Conservation (phyloP, 2,113 vertebrate genomes). For the Ancistrus triradiatus region DNA sequence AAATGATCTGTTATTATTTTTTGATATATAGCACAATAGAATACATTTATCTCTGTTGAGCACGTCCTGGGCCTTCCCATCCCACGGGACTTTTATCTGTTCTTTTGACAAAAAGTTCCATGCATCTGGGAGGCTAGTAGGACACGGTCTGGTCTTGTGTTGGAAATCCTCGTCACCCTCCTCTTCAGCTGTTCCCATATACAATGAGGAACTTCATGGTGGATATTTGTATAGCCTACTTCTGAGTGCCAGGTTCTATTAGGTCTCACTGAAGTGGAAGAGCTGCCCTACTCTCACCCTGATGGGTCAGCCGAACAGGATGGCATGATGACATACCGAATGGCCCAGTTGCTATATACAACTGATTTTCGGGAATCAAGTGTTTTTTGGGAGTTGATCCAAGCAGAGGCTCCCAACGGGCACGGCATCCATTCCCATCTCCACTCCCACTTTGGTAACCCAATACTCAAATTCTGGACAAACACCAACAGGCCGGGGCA, state of each 20-base stretch:
- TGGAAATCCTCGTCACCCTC: conserved; percentile 46
- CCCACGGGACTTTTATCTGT: no score
- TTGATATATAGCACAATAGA: no score
- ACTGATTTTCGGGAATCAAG: conserved; percentile 30
- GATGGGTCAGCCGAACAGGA: neutral
- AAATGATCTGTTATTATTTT: no score
- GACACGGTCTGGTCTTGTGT: no score
- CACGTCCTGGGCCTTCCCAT: no score
- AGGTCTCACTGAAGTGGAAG: conserved; percentile 57
- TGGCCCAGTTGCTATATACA: conserved; percentile 61
- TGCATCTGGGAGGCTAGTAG: no score
- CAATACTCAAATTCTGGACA: conserved; percentile 2
- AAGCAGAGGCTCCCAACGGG: neutral
- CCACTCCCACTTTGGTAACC: conserved; percentile 16
- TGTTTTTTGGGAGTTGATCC: neutral
- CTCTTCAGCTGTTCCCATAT: conserved; percentile 36
- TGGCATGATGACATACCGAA: conserved; percentile 39
- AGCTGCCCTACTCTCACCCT: conserved; percentile 51
- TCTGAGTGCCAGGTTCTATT: conserved; percentile 54
- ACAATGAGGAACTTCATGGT: conserved; percentile 55
- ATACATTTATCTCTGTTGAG: no score
- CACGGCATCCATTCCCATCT: neutral
- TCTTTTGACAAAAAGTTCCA: no score
- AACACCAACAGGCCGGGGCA: neutral
- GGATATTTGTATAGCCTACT: conserved; percentile 59